phyloP scores from a whole-genome alignment of 2,113 vertebrate genomes.

The Verasper variegatus region DNA sequence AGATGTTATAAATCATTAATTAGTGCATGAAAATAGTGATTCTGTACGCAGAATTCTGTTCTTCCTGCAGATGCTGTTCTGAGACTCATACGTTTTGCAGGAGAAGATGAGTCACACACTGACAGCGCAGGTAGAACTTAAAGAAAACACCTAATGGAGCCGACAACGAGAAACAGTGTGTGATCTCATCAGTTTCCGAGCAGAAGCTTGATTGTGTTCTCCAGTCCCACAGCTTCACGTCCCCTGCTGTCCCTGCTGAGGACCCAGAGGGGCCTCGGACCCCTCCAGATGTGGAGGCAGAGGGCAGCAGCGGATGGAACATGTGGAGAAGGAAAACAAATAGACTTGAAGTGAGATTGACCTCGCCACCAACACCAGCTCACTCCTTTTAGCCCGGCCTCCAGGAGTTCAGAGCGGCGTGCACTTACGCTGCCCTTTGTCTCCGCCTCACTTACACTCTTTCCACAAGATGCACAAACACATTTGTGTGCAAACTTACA shows the following conservation, averaged over 20 bases:
- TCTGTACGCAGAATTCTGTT: too few relatives aligned
- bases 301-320: not conserved
- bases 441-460: slow-evolving; percentile 5
- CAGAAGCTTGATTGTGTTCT: not conserved
- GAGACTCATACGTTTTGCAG: too few relatives aligned
- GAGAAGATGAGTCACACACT: too few relatives aligned
- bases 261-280: not conserved
- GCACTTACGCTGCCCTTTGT: slow-evolving; percentile 6
- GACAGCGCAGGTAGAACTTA: too few relatives aligned
- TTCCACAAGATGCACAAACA: slow-evolving; percentile 7
- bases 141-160: too few relatives aligned
- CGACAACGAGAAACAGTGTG: not conserved
- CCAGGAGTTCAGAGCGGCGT: not conserved
- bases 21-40: too few relatives aligned
- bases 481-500: not conserved
- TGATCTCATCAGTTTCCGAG: too few relatives aligned
- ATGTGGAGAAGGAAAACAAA: slow-evolving; percentile 13
- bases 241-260: not conserved
- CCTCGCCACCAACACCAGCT: slow-evolving; percentile 2
- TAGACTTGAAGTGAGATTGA: slow-evolving; percentile 6
- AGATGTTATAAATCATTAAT: too few relatives aligned
- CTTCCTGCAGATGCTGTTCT: too few relatives aligned
- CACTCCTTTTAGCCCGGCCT: slow-evolving; percentile 34
- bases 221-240: not conserved
- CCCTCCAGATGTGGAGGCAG: not conserved